Evolutionary conservation across 2,797 vertebrate genomes (phyloP), one percentile per base, ranked within the genome.

Genomic region (Lutra lutra): DNA sequence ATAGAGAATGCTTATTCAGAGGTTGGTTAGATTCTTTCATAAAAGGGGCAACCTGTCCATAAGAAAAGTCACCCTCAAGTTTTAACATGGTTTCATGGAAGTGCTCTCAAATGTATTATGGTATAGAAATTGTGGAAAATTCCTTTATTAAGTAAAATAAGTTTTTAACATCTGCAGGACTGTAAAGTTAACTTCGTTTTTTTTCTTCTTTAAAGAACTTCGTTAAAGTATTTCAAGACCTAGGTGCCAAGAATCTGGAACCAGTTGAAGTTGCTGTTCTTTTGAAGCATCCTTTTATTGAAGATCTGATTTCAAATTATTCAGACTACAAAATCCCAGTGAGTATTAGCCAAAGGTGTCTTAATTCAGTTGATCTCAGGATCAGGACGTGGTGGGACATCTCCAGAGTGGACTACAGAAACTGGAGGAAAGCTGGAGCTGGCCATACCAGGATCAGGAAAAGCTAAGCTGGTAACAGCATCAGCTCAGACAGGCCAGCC

Each of bases 281-380:
- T 91, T 98, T 99, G 97, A 98, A 99, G 91, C 99, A 99, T 97
- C 99, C 99, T 94, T 98, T 99, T 73, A 98, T 99, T 89, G 98
- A 99, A 96, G 96, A 98, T 43, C 98, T 99, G 94, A 99, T 99
- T 95, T 98, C 98, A 40, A 98, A 32, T 1, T 99, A 98, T 48
- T 96, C 98, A 68, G 98, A 98, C 32, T 98, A 99, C 96, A 99
- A 98, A 92, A 98, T 99, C 89, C 97, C 98, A 78, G 99, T 99
- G 96, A 99, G 99, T 99, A 95, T 98, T 97, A 96, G 96, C 18
- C 35, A 29, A 98, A 46, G 3, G 86, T 89, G n/a, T 64, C 35
- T 17, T 79, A 32, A 60, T 64, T 23, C 8, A 1, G 29, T 21
- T 78, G 27, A n/a, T 21, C 18, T 91, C 12, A 46, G 15, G 35